Percentiles rank a stretch among this genome's conserved stretches.
These are phyloP conservation scores for Lophius piscatorius DNA, from an alignment of 2,113 vertebrate genomes.

Conservation along the genomic window DNA sequence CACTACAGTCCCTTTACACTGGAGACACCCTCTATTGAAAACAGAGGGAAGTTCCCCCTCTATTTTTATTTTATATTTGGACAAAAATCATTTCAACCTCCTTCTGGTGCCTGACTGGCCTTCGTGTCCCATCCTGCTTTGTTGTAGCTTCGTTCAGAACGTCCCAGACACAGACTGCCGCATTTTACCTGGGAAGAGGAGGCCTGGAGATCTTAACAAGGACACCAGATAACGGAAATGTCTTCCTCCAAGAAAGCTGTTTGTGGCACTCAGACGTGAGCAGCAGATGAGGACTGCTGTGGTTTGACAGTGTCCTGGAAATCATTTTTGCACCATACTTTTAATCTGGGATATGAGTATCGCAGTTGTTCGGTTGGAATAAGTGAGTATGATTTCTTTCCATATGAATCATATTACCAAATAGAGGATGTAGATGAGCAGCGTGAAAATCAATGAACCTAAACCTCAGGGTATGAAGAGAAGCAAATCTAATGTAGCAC, in stretches of 20 bases:
- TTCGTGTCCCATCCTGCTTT: conserved; percentile 55
- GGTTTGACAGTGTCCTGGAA: conserved; percentile 68
- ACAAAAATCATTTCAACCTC: conserved; percentile 50
- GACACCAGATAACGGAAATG: conserved; percentile 62
- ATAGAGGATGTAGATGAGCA: conserved; percentile 62
- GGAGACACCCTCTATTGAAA: conserved; percentile 68
- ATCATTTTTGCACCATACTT: conserved; percentile 68
- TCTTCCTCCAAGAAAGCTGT: conserved; percentile 75
- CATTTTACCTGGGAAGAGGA: conserved; percentile 52
- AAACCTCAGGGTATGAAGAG: conserved; percentile 81
- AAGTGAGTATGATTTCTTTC: conserved; percentile 52
- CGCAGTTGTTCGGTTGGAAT: conserved; percentile 36
- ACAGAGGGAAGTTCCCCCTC: conserved; percentile 48
- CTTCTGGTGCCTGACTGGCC: conserved; percentile 53
- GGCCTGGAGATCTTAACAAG: conserved; percentile 17
- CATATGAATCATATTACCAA: conserved; percentile 62
- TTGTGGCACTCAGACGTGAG: conserved; percentile 48
- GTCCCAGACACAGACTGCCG: conserved; percentile 53
- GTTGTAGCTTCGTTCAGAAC: conserved; percentile 53
- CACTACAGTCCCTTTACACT: conserved; percentile 78
- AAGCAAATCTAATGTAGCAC: conserved; percentile 78
- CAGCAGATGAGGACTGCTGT: conserved; percentile 38
- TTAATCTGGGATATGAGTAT: conserved; percentile 43
- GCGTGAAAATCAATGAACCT: conserved; percentile 57
- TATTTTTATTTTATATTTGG: conserved; percentile 45